Base-by-base conservation (phyloP, 1,140 invertebrate genomes). In the Aethina tumida region DNA sequence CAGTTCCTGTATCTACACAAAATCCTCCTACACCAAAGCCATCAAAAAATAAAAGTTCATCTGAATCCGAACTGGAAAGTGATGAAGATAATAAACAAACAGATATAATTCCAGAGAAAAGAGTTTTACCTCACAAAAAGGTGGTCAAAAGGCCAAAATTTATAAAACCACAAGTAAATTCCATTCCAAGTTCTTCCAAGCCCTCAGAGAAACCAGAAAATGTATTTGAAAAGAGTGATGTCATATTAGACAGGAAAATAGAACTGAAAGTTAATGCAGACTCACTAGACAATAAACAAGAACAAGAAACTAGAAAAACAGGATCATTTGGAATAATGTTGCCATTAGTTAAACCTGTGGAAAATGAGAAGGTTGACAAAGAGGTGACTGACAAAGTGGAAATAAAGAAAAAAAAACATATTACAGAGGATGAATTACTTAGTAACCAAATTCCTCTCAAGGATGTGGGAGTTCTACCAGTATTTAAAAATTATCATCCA, bases 401-500 rank as follows among this genome's bases (percentile, higher is more conserved):
- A 58, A 62, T 56, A 16, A 49, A 52, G 29, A 38, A 44, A 35
- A 57, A 59, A 29, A 54, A 59, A 17, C 47, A 57, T 39, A 81
- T 86, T 37, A 74, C 71, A 14, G 68, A 65, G 24, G 72, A 78
- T 58, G 71, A 85, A 60, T 61, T 90, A 18, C 63, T 67, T 37
- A 61, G 65, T 35, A 85, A 85, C 50, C 75, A 73, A 58, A 66
- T 90, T 37, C 73, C 79, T n/a, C 54, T 59, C 9, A 72, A 74
- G 67, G 84, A 93, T 64, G 78, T 87, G 60, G 75, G 78, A 54
- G 59, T 81, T 6, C 61, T 89, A 33, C 73, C 83, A 26, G 79
- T 91, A 10, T 95, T 89, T 49, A 88, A 85, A 60, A 90, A 88
- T 55, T 96, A 95, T 64, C 72, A 81, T 47, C 59, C 74, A 16